Conservation (phyloP, 1,140 invertebrate species). For the Orius insidiosus region DNA sequence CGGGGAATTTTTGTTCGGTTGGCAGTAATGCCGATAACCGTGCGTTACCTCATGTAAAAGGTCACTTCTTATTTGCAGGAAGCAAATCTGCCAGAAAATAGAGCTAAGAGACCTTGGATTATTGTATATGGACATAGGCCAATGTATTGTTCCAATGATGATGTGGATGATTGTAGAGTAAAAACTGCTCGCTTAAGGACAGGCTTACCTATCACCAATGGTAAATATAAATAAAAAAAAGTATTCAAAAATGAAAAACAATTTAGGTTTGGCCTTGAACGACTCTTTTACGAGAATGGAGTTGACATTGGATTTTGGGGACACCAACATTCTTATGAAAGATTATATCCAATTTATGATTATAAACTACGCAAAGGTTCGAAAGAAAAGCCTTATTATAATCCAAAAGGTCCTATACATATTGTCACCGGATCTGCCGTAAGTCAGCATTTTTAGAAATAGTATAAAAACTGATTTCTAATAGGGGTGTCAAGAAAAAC, state of each 20-base stretch:
- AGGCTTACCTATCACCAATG: conserved; percentile 31
- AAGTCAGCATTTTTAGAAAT: conserved; percentile 40
- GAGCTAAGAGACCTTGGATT: conserved; percentile 72
- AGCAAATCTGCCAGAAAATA: conserved; percentile 32
- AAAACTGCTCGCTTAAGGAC: conserved; percentile 52
- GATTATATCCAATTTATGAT: conserved; percentile 85
- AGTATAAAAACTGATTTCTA: conserved; percentile 29
- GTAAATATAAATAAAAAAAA: background rate
- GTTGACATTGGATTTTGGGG: conserved; percentile 89
- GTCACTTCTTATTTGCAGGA: conserved; percentile 18
- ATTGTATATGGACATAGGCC: conserved; percentile 86
- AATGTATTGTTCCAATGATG: conserved; percentile 85
- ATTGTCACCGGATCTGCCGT: conserved; percentile 84
- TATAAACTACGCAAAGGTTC: conserved; percentile 67
- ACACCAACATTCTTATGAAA: conserved; percentile 25
- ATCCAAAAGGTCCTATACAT: conserved; percentile 80
- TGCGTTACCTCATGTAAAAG: background rate
- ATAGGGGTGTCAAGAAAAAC: conserved; percentile 40
- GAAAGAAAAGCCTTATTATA: conserved; percentile 55
- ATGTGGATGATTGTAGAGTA: conserved; percentile 66
- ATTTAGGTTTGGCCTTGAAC: conserved; percentile 44
- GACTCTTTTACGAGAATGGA: conserved; percentile 68
- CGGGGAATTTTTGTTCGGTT: background rate
- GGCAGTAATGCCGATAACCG: background rate
- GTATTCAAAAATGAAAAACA: background rate